Conservation (phyloP, 2,113 vertebrate genomes). For the Planiliza haematocheilus region DNA sequence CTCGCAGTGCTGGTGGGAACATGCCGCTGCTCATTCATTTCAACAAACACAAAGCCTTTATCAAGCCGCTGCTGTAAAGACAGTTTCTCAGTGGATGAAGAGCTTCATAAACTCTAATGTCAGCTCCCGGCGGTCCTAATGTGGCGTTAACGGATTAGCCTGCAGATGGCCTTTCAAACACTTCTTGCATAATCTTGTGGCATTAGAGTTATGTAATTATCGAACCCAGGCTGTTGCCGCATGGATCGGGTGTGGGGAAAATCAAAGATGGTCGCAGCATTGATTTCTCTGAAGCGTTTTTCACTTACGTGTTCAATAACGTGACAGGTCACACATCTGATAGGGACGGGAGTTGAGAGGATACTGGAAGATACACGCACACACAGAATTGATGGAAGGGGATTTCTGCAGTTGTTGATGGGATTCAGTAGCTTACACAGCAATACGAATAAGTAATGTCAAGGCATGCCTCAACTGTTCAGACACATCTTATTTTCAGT, state of each 20-base stretch:
- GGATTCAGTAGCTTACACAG: slow-evolving; percentile 43
- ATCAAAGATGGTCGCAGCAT: slow-evolving; percentile 73
- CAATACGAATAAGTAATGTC: slow-evolving; percentile 16
- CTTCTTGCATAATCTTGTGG: slow-evolving; percentile 67
- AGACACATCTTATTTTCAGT: background rate
- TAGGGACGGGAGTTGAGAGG: background rate
- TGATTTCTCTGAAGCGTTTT: slow-evolving; percentile 69
- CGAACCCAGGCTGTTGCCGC: slow-evolving; percentile 39
- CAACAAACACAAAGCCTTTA: slow-evolving; percentile 31
- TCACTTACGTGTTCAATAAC: slow-evolving; percentile 64
- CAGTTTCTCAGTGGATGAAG: slow-evolving; percentile 33
- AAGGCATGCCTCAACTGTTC: background rate
- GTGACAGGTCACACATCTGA: slow-evolving; percentile 28
- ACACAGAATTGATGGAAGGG: slow-evolving; percentile 27
- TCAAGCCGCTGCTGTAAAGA: slow-evolving; percentile 24
- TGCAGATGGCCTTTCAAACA: slow-evolving; percentile 56
- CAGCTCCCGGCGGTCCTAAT: slow-evolving; percentile 55
- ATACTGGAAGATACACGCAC: slow-evolving; percentile 23
- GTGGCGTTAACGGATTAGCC: slow-evolving; percentile 66
- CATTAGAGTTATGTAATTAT: slow-evolving; percentile 73
- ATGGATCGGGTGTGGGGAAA: slow-evolving; percentile 38
- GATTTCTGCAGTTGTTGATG: slow-evolving; percentile 45
- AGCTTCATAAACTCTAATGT: slow-evolving; percentile 62
- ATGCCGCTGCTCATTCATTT: slow-evolving; percentile 26
- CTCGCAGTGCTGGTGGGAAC: slow-evolving; percentile 18